Evolutionary conservation across 2,113 vertebrate genomes (phyloP).

Genomic region (Dromiciops gliroides): DNA sequence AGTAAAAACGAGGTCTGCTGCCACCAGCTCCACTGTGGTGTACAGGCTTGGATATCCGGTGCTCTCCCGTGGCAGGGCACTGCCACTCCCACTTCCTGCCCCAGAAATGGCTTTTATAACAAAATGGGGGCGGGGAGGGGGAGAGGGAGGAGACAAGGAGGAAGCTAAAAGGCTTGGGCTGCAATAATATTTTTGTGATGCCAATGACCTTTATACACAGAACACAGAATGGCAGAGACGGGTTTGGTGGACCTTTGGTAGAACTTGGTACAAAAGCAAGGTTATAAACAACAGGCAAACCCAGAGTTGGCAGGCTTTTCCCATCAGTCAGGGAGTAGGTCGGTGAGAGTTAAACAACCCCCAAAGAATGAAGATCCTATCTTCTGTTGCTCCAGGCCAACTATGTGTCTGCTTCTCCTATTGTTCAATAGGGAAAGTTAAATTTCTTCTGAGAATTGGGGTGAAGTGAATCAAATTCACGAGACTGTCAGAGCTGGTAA

Average conservation of each 20-base stretch:
- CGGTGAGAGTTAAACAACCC: slow-evolving; percentile 54
- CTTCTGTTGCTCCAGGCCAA: slow-evolving; percentile 62
- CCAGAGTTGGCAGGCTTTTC: slow-evolving; percentile 66
- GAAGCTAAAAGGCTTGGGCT: slow-evolving; percentile 70
- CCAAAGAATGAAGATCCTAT: slow-evolving; percentile 65
- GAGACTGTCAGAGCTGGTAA: background rate
- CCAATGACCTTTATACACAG: slow-evolving; percentile 78
- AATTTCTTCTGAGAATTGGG: background rate
- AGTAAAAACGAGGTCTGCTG: background rate
- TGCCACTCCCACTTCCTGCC: background rate
- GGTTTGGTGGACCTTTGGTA: slow-evolving; percentile 49
- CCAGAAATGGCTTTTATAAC: background rate
- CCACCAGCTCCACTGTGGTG: too few species aligned
- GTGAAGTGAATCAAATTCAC: background rate
- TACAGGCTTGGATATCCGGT: background rate
- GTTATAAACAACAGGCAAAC: slow-evolving; percentile 70
- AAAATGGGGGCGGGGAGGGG: slow-evolving; percentile 47
- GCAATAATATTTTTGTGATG: slow-evolving; percentile 72
- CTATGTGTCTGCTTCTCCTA: background rate
- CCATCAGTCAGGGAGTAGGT: slow-evolving; percentile 70
- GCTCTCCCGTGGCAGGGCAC: background rate
- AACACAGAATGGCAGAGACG: slow-evolving; percentile 72
- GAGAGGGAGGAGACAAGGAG: slow-evolving; percentile 17
- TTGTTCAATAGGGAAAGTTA: background rate
- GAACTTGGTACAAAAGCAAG: slow-evolving; percentile 68